A percentile compares a stretch with the other conserved stretches of the same genome.
Conservation (phyloP, 2,797 vertebrate species). For the Picus viridis region DNA sequence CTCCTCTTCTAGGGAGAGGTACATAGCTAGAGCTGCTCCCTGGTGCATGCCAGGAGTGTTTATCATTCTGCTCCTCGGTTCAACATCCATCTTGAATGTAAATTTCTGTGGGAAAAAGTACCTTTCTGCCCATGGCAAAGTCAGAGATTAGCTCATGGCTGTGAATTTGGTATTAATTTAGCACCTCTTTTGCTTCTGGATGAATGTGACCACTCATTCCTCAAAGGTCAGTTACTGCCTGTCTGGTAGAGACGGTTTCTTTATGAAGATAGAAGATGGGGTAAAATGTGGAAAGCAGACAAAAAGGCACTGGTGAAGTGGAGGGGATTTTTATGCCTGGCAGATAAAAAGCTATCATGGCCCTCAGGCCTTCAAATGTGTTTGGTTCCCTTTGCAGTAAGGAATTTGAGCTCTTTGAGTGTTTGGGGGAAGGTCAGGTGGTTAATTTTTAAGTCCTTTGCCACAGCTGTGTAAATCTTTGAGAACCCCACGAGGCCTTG, state of each 20-base stretch:
- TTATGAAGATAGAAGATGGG: not conserved
- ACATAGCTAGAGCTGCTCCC: not conserved
- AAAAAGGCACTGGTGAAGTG: not conserved
- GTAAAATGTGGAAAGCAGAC: not conserved
- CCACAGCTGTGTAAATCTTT: conserved; percentile 59
- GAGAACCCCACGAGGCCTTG: not conserved
- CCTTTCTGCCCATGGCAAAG: not conserved
- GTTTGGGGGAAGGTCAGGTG: conserved; percentile 35
- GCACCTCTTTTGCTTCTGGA: not conserved
- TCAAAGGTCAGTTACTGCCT: not conserved
- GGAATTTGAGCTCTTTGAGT: conserved; percentile 25
- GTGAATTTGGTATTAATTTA: not conserved
- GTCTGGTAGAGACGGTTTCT: not conserved
- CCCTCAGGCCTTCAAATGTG: not conserved
- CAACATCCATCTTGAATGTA: not conserved
- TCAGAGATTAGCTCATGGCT: not conserved
- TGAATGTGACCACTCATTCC: not conserved
- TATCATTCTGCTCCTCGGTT: not conserved
- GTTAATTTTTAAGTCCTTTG: conserved; percentile 37
- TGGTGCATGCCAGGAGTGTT: not conserved
- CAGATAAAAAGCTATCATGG: not conserved
- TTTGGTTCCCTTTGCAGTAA: conserved; percentile 30
- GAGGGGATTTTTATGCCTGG: not conserved
- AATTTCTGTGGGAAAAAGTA: not conserved
- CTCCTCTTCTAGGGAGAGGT: not conserved